Evolutionary conservation across 2,888 invertebrate genomes (phyloP).

Genomic region (Nesidiocoris tenuis): DNA sequence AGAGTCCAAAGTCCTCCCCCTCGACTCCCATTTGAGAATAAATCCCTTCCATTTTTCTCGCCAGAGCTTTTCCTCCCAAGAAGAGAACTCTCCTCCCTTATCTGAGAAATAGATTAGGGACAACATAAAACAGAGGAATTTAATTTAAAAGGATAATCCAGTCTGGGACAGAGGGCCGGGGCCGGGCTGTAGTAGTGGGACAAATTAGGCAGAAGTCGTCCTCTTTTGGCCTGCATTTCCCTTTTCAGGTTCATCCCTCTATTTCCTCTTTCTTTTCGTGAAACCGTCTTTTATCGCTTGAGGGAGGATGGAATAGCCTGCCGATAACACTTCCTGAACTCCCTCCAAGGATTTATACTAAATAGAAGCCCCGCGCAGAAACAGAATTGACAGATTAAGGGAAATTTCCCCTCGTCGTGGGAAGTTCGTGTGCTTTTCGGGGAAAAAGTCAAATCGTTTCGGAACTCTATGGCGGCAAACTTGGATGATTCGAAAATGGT

Average conservation of each 20-base stretch:
- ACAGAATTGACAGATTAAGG: too few species aligned
- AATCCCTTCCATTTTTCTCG: constrained; percentile 36
- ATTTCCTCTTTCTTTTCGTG: background rate
- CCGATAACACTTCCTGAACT: constrained; percentile 39
- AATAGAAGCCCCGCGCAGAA: background rate
- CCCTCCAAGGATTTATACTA: constrained; percentile 27
- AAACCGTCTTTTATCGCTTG: constrained; percentile 8
- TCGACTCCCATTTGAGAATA: background rate
- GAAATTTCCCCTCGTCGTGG: too few species aligned
- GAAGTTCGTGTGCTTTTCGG: too few species aligned
- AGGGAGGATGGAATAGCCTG: constrained; percentile 36
- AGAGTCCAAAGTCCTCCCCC: too few species aligned
- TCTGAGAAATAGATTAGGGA: constrained; percentile 34
- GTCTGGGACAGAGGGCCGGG: background rate
- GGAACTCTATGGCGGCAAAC: too few species aligned
- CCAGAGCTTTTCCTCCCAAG: background rate
- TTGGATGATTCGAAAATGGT: too few species aligned
- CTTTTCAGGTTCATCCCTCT: constrained; percentile 5
- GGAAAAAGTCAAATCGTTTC: too few species aligned
- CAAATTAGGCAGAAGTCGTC: constrained; percentile 33
- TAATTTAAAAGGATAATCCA: constrained; percentile 39
- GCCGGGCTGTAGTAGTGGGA: constrained; percentile 19
- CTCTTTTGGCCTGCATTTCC: background rate
- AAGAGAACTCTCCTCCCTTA: constrained; percentile 5
- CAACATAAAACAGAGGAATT: constrained; percentile 41